Evolutionary conservation across 1,140 invertebrate genomes (phyloP), one percentile per base, ranked within the genome.

Genomic region (Sminthurinus signatus): DNA sequence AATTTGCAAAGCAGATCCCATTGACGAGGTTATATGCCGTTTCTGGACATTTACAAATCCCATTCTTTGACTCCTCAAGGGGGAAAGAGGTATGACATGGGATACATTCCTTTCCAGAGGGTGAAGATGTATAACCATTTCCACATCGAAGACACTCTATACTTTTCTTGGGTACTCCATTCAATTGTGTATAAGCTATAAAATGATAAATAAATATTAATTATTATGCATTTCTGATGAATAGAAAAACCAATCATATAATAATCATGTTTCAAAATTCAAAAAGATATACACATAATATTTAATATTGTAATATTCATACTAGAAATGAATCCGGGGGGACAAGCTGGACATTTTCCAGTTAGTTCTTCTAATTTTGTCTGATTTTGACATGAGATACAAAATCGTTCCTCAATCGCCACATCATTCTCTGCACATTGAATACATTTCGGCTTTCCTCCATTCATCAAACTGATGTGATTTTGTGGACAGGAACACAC

Each of bases 101-200:
- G 31, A 80, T 62, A 69, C 82, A 83, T 43, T 70, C 70, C 21
- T 63, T 73, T 12, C 67, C 69, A 52, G 76, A 74, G 0, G 48
- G 17, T 14, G 78, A 79, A 55, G 80, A 78, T 66, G 75, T 75
- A 8, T 73, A 78, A 28, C 77, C 78, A 55, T 72, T 54, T 3
- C 74, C 68, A 70, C 81, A 83, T 42, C 75, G 73, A 60, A 80
- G 56, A 72, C 81, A 83, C 51, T 73, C 57, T 44, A 76, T 57
- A 56, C 32, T 51, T 27, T 74, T 62, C 50, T 78, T 70, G 43
- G 78, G 64, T 15, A 72, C 72, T 12, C 80, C 80, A 68, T 78
- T 74, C 51, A 65, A 54, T 43, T 76, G 71, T 73, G 76, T 75
- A 64, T 80, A 78, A 43, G 80, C 80, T 81, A 59, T n/a, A 74